Conservation (phyloP, 2,797 vertebrate genomes). For the Aratinga solstitialis region DNA sequence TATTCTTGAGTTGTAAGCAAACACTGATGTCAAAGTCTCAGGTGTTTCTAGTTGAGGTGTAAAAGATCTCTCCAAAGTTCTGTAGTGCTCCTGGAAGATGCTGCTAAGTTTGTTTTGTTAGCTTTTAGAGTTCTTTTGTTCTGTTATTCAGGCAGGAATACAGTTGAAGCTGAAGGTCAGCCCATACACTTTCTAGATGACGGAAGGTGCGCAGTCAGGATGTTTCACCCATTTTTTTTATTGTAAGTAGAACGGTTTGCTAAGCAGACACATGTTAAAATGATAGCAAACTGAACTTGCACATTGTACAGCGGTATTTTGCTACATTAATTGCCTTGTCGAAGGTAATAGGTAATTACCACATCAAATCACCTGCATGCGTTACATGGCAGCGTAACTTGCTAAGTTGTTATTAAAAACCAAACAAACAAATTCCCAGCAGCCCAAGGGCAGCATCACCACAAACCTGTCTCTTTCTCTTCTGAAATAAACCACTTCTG, state of each 20-base stretch:
- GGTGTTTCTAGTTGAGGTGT: not conserved
- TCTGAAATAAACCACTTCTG: not conserved
- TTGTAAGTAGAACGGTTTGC: conserved; percentile 62
- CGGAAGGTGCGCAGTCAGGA: conserved; percentile 29
- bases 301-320: conserved; percentile 76
- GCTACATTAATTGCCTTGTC: conserved; percentile 80
- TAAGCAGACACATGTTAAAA: conserved; percentile 71
- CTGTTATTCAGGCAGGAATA: not conserved
- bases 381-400: conserved; percentile 56
- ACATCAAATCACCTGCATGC: conserved; percentile 76
- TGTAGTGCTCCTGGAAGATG: not conserved
- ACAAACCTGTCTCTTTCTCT: not conserved
- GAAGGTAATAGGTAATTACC: conserved; percentile 79
- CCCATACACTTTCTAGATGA: conserved; percentile 37
- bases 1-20: not conserved
- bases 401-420: conserved; percentile 60
- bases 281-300: conserved; percentile 72
- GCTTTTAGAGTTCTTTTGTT: not conserved
- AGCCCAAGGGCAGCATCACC: conserved; percentile 10
- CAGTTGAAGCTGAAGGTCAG: conserved; percentile 24
- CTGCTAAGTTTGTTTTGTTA: not conserved
- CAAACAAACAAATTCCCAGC: conserved; percentile 54
- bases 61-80: not conserved
- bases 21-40: not conserved
- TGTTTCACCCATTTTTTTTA: not conserved